Base-by-base conservation (phyloP, 2,888 invertebrate genomes). In the Emmelina monodactyla region DNA sequence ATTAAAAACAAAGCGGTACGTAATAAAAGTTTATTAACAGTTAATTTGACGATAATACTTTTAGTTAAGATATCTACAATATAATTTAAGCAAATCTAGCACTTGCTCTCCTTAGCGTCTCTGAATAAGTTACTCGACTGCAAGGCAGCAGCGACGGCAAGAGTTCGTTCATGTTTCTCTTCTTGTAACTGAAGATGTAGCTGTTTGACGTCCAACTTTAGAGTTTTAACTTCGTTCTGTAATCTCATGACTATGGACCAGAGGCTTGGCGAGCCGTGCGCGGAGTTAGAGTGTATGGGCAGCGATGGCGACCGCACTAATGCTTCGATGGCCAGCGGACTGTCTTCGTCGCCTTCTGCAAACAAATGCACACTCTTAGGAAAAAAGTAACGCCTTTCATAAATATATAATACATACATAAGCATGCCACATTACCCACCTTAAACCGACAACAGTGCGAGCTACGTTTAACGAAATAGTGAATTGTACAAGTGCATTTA, bases 201-300 rank as follows among this genome's bases (percentile, higher is more conserved):
- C 45, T 81, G 71, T 40, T 78, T 76, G 47, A 88, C 82, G 61
- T 85, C 83, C 43, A 72, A 57, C 58, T 85, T 85, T 45, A 91
- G 67, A 38, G 83, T 82, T 52, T 84, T 84, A 44, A 92, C 80
- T 68, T 91, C 88, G 56, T 86, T 88, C 59, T 88, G 88, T 50
- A 92, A 66, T 41, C 87, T 83, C 78, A 89, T 87, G 44, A 92
- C 88, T 37, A 90, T 86, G 49, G 91, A 87, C 66, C 90, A 88
- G 50, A 91, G 70, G 52, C 86, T 87, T 61, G 89, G 88, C 57
- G 61, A 60, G 33, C 59, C 63, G 51, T 67, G 66, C 45, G 51
- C 54, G 33, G 63, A 53, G 10, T 59, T 58, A 37, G 62, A 61
- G 52, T 75, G 75, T 46, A 75, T 67, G 35, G 81, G 81, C 51